These are phyloP conservation scores for Leuciscus waleckii DNA, from an alignment of 2,797 vertebrate genomes.

Conservation along the genomic window DNA sequence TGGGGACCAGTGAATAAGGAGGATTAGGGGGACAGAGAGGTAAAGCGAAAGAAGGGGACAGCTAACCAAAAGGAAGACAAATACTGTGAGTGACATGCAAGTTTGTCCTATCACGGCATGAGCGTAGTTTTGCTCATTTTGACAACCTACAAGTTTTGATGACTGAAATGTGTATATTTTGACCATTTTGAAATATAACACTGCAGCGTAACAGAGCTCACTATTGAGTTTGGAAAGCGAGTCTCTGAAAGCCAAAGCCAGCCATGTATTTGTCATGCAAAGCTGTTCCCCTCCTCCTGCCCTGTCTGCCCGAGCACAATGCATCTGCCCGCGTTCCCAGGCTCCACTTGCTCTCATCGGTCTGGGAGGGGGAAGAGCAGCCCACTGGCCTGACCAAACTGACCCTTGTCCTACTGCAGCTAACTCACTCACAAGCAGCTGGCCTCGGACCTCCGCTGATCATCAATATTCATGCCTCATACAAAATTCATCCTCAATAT, in stretches of 20 bases:
- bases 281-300: slow-evolving; percentile 60
- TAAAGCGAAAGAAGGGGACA: slow-evolving; percentile 1
- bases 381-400: slow-evolving; percentile 62
- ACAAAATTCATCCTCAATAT: slow-evolving; percentile 54
- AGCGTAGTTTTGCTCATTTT: neutral
- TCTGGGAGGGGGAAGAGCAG: slow-evolving; percentile 52
- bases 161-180: neutral
- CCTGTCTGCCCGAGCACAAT: slow-evolving; percentile 64
- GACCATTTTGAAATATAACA: neutral
- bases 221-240: slow-evolving; percentile 29
- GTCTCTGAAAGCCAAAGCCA: slow-evolving; percentile 70
- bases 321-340: slow-evolving; percentile 64
- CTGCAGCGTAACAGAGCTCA: neutral
- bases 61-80: slow-evolving; percentile 4
- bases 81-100: neutral
- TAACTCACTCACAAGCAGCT: slow-evolving; percentile 50
- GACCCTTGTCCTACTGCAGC: slow-evolving; percentile 63
- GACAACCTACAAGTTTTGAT: neutral
- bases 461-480: slow-evolving; percentile 63
- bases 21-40: slow-evolving; percentile 16
- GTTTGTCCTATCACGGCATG: neutral
- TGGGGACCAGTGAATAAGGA: slow-evolving; percentile 32
- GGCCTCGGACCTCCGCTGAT: slow-evolving; percentile 43
- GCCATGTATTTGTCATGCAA: slow-evolving; percentile 68
- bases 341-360: slow-evolving; percentile 49